Percentiles rank a stretch among this genome's conserved stretches.
phyloP scores from a whole-genome alignment of 2,888 invertebrate genomes.

The Ophonus ardosiacus region DNA sequence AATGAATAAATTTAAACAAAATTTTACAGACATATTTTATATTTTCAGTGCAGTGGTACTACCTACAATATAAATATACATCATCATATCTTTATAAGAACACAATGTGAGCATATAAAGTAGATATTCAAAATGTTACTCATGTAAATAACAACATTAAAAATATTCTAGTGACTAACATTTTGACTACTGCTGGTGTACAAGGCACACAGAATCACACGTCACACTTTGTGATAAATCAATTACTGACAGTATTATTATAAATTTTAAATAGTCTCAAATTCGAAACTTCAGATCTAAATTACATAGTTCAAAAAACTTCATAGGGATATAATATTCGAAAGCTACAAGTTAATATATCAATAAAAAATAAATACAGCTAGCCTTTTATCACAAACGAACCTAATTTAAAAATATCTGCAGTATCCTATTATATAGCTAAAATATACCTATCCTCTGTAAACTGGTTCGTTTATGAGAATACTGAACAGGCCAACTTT shows the following conservation, averaged over 20 bases:
- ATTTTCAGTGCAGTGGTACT: constrained; percentile 45
- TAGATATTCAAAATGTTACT: constrained; percentile 56
- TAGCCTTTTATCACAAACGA: too few species aligned
- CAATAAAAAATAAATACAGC: too few species aligned
- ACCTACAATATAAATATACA: constrained; percentile 50
- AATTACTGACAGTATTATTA: constrained; percentile 28
- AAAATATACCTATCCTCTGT: too few species aligned
- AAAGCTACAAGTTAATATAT: too few species aligned
- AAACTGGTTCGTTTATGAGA: too few species aligned
- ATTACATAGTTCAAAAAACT: neutral
- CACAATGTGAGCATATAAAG: constrained; percentile 52
- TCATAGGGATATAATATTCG: too few species aligned
- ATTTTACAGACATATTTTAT: neutral
- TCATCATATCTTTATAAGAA: constrained; percentile 31
- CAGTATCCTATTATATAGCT: too few species aligned
- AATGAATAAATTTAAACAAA: neutral
- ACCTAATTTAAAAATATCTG: too few species aligned
- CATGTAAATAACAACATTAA: constrained; percentile 55
- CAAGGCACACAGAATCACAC: constrained; percentile 62
- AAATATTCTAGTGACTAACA: constrained; percentile 50
- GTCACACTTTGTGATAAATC: constrained; percentile 57
- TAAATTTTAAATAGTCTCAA: neutral
- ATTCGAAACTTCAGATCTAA: neutral
- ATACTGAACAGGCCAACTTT: too few species aligned
- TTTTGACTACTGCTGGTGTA: constrained; percentile 60